Conservation (phyloP, 2,113 vertebrate genomes). For the Potamarius usumacintae region DNA sequence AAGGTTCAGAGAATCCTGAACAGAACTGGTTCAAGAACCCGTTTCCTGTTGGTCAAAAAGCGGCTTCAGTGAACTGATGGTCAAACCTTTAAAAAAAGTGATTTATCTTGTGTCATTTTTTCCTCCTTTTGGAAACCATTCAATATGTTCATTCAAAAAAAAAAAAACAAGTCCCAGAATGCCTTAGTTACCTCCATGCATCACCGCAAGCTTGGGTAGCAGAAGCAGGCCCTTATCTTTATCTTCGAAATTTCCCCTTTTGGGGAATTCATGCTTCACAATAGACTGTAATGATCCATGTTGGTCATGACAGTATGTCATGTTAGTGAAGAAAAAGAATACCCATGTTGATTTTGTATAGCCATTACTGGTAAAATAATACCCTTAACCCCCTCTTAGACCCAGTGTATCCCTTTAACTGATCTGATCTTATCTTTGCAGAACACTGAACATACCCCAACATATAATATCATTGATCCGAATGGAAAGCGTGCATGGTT, state of each 20-base stretch:
- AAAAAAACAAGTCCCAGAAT: constrained; percentile 47
- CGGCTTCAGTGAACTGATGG: constrained; percentile 17
- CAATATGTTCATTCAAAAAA: constrained; percentile 41
- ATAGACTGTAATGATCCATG: constrained; percentile 10
- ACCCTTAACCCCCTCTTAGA: constrained; percentile 23
- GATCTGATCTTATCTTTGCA: constrained; percentile 6
- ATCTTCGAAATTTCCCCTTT: constrained; percentile 13
- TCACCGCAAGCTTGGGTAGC: constrained; percentile 39
- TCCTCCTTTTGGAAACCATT: constrained; percentile 51
- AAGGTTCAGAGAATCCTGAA: too few relatives aligned
- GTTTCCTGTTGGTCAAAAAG: too few relatives aligned
- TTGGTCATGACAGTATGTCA: constrained; percentile 28
- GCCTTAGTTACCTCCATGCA: constrained; percentile 53
- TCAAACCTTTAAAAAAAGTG: constrained; percentile 35
- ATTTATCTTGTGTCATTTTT: constrained; percentile 38
- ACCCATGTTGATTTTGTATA: constrained; percentile 20
- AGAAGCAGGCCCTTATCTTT: background rate
- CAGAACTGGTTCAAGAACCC: too few relatives aligned
- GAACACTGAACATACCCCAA: constrained; percentile 7
- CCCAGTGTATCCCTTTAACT: constrained; percentile 9
- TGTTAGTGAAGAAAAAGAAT: constrained; percentile 32
- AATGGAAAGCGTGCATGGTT: background rate
- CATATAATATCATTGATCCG: constrained; percentile 8
- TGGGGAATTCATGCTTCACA: constrained; percentile 5
- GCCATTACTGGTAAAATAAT: background rate